These are phyloP conservation scores for Cephus spinipes DNA, from an alignment of 2,888 invertebrate species.

Conservation along the genomic window DNA sequence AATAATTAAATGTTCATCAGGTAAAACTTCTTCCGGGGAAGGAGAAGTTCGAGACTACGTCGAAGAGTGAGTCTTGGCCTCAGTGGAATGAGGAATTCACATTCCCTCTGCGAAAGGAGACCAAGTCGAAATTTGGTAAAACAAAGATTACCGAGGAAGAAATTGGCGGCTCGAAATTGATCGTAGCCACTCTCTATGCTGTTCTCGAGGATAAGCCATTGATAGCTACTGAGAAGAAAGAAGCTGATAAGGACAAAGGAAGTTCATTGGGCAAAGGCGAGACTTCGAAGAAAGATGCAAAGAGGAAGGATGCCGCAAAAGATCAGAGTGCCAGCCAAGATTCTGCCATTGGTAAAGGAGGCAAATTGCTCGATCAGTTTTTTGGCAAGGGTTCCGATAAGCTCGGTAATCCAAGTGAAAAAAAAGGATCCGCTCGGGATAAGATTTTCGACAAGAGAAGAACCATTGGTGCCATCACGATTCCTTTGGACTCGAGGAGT, in stretches of 20 bases:
- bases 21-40: slow-evolving; percentile 83
- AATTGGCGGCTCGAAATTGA: slow-evolving; percentile 74
- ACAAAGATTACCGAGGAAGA: slow-evolving; percentile 70
- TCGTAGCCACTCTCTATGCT: slow-evolving; percentile 78
- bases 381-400: slow-evolving; percentile 70
- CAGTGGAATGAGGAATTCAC: slow-evolving; percentile 84
- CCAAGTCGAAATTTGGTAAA: slow-evolving; percentile 64
- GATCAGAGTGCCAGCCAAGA: slow-evolving; percentile 53
- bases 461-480: slow-evolving; percentile 77
- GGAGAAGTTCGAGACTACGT: slow-evolving; percentile 80
- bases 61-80: slow-evolving; percentile 83
- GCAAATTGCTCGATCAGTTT: slow-evolving; percentile 67
- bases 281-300: slow-evolving; percentile 54
- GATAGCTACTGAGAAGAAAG: slow-evolving; percentile 62
- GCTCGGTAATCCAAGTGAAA: slow-evolving; percentile 68
- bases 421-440: slow-evolving; percentile 66
- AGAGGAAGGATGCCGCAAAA: slow-evolving; percentile 57
- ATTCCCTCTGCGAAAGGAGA: slow-evolving; percentile 74
- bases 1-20: slow-evolving; percentile 67
- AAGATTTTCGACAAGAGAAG: slow-evolving; percentile 73
- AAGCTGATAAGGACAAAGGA: slow-evolving; percentile 49
- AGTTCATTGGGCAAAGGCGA: slow-evolving; percentile 49
- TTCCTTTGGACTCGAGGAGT: slow-evolving; percentile 75
- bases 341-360: slow-evolving; percentile 53
- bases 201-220: slow-evolving; percentile 71